phyloP scores from a whole-genome alignment of 2,797 vertebrate species.

The Dallia pectoralis region DNA sequence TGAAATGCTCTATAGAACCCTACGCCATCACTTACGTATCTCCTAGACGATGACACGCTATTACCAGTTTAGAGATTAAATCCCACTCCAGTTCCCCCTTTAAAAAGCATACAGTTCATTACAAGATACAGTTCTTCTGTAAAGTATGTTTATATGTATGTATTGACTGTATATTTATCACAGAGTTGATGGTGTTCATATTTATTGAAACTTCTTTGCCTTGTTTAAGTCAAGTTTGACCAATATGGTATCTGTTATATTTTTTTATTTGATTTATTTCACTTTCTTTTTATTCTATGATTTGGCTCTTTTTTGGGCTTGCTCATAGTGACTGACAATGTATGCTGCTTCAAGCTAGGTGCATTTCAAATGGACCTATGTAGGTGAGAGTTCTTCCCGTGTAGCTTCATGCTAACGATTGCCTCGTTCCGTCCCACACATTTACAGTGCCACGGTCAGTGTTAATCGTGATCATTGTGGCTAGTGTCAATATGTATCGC shows the following conservation, averaged over 20 bases:
- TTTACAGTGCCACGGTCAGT: slow-evolving; percentile 46
- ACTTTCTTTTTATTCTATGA: slow-evolving; percentile 47
- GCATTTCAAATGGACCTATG: slow-evolving; percentile 50
- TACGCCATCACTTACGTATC: slow-evolving; percentile 63
- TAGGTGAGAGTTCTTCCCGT: slow-evolving; percentile 49
- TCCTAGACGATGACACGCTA: slow-evolving; percentile 52
- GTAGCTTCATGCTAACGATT: slow-evolving; percentile 46
- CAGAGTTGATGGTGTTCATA: slow-evolving; percentile 78
- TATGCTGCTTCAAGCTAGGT: slow-evolving; percentile 66
- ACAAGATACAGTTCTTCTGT: slow-evolving; percentile 72
- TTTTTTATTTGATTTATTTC: slow-evolving; percentile 63
- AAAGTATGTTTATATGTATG: slow-evolving; percentile 82
- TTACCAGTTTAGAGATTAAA: slow-evolving; percentile 44
- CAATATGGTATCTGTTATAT: slow-evolving; percentile 68
- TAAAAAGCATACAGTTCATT: slow-evolving; percentile 63
- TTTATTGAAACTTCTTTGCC: slow-evolving; percentile 70
- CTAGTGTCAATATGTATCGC: slow-evolving; percentile 57
- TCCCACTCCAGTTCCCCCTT: slow-evolving; percentile 46
- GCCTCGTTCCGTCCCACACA: slow-evolving; percentile 47
- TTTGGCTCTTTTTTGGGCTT: slow-evolving; percentile 53
- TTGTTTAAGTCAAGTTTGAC: slow-evolving; percentile 46
- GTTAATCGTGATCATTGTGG: slow-evolving; percentile 45
- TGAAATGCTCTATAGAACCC: slow-evolving; percentile 71
- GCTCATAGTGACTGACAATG: slow-evolving; percentile 59
- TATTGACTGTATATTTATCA: slow-evolving; percentile 72